Percentiles rank a stretch among this genome's conserved stretches.
phyloP scores from a whole-genome alignment of 2,113 vertebrate genomes.

The Crotalus viridis region DNA sequence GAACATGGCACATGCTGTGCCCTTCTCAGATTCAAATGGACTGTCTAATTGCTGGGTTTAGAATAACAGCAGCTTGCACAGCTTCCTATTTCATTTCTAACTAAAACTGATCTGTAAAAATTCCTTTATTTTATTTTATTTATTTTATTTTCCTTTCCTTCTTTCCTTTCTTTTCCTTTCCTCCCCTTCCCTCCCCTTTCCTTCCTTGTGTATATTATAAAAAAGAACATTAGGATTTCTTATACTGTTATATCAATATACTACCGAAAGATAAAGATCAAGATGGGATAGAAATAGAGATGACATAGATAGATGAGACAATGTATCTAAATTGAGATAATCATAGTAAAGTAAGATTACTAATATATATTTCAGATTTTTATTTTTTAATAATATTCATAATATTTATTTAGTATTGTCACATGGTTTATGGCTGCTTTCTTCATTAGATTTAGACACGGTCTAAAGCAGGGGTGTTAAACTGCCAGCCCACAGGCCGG shows the following conservation, averaged over 20 bases:
- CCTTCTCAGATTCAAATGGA: slow-evolving; percentile 59
- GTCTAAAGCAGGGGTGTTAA: too few relatives aligned
- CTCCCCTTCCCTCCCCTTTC: background rate
- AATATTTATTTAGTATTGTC: background rate
- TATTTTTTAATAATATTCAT: background rate
- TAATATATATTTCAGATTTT: background rate
- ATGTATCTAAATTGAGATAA: background rate
- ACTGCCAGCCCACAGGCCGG: too few relatives aligned
- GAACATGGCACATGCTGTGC: slow-evolving; percentile 52
- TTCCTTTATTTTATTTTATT: background rate
- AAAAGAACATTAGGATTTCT: background rate
- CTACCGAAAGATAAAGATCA: background rate
- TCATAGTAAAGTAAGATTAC: background rate
- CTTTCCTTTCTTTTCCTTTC: background rate
- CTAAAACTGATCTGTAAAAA: slow-evolving; percentile 12
- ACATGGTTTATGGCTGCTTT: background rate
- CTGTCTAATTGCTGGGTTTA: slow-evolving; percentile 43
- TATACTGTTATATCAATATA: background rate
- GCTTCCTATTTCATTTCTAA: slow-evolving; percentile 18
- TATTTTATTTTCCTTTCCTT: too few relatives aligned
- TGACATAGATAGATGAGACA: background rate
- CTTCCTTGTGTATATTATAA: background rate
- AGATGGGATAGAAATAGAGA: background rate
- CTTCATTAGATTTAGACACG: background rate
- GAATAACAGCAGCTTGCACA: slow-evolving; percentile 18